These are phyloP conservation scores for Pollachius pollachius DNA, from an alignment of 2,113 vertebrate species.

Conservation along the genomic window DNA sequence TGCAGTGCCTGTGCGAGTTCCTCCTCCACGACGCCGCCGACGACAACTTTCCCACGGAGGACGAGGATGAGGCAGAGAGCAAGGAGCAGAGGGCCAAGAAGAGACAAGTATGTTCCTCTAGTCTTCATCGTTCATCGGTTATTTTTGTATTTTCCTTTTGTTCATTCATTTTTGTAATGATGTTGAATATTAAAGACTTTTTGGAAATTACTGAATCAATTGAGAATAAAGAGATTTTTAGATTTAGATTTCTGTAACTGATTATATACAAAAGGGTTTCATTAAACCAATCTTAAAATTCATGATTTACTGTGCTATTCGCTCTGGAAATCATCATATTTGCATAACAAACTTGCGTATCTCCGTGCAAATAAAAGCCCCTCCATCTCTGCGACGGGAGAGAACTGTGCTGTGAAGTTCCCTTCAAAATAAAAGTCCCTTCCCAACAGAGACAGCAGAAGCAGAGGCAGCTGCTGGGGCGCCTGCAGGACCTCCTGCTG, in stretches of 20 bases:
- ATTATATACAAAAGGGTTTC: too few relatives aligned
- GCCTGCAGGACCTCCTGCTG: conserved; percentile 92
- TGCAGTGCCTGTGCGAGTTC: conserved; percentile 97
- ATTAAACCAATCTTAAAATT: too few relatives aligned
- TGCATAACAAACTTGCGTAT: too few relatives aligned
- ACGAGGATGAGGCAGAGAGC: conserved; percentile 92
- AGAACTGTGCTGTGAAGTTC: too few relatives aligned
- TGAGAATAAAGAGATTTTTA: too few relatives aligned
- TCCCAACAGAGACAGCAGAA: conserved; percentile 88
- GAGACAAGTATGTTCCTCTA: conserved; percentile 78
- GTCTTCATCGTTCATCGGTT: background rate
- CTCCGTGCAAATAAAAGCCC: too few relatives aligned
- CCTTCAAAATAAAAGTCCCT: background rate
- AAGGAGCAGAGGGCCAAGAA: conserved; percentile 93
- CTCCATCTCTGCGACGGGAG: too few relatives aligned
- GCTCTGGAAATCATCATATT: too few relatives aligned
- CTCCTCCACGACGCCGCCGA: conserved; percentile 93
- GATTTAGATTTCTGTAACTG: too few relatives aligned
- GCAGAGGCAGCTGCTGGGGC: conserved; percentile 89
- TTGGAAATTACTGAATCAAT: too few relatives aligned
- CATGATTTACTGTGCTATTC: too few relatives aligned
- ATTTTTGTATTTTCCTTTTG: background rate
- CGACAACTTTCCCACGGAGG: conserved; percentile 78
- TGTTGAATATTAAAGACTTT: background rate
- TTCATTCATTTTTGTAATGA: background rate